Conservation (phyloP, 2,797 vertebrate genomes). For the Champsocephalus esox region DNA sequence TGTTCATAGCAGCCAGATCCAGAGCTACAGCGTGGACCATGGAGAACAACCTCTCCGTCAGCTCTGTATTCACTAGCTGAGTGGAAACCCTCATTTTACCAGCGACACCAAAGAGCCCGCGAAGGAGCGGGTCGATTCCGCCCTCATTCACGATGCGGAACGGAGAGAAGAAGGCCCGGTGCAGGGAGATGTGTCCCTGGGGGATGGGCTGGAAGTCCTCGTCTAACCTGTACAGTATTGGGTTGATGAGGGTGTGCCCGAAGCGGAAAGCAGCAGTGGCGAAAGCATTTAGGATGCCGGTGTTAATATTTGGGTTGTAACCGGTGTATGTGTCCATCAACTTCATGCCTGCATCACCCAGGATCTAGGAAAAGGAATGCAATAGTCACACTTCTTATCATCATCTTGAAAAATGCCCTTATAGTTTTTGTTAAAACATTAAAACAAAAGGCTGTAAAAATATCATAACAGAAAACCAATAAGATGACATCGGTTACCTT, state of each 20-base stretch:
- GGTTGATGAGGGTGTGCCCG: slow-evolving; percentile 97
- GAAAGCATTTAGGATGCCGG: slow-evolving; percentile 93
- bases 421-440: neutral
- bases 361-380: slow-evolving; percentile 77
- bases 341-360: slow-evolving; percentile 94
- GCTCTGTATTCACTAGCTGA: slow-evolving; percentile 95
- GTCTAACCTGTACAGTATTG: slow-evolving; percentile 92
- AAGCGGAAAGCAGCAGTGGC: slow-evolving; percentile 98
- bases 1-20: slow-evolving; percentile 97
- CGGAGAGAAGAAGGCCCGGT: slow-evolving; percentile 98
- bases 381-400: neutral
- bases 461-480: neutral
- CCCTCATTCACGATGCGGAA: slow-evolving; percentile 98
- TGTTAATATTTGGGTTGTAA: slow-evolving; percentile 94
- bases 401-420: neutral
- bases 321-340: slow-evolving; percentile 90
- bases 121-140: slow-evolving; percentile 96
- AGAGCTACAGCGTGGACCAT: slow-evolving; percentile 97
- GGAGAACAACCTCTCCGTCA: slow-evolving; percentile 96
- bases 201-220: slow-evolving; percentile 92
- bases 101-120: slow-evolving; percentile 94
- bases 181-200: slow-evolving; percentile 94
- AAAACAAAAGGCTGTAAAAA: neutral
- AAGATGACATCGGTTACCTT: slow-evolving; percentile 78
- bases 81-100: slow-evolving; percentile 96